These are phyloP conservation scores for Proisotoma minuta DNA, from an alignment of 2,888 invertebrate species.

Conservation along the genomic window DNA sequence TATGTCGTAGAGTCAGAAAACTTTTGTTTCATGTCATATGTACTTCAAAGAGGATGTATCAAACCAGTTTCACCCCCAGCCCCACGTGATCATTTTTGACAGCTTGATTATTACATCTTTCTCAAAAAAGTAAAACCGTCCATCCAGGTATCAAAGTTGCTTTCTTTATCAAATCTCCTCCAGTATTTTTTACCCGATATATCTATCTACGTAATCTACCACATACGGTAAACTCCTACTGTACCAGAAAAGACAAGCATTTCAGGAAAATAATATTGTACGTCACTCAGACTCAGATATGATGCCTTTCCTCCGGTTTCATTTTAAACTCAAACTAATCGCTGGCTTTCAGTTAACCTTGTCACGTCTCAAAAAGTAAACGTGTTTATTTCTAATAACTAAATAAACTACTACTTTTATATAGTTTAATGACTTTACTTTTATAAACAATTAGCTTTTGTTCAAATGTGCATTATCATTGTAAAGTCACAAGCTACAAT, in stretches of 20 bases:
- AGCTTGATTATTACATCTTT: conserved; percentile 41
- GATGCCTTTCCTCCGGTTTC: background rate
- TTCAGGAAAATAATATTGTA: conserved; percentile 22
- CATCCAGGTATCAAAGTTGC: conserved; percentile 4
- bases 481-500: too few species aligned
- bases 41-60: conserved; percentile 27
- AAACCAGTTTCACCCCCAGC: conserved; percentile 42
- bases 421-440: too few species aligned
- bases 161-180: conserved; percentile 6
- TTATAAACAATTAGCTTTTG: too few species aligned
- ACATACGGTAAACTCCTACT: too few species aligned
- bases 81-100: conserved; percentile 40
- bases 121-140: conserved; percentile 3
- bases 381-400: conserved; percentile 3
- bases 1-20: conserved; percentile 38
- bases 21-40: conserved; percentile 39
- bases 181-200: background rate
- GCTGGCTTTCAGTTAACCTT: conserved; percentile 1
- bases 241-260: background rate
- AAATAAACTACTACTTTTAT: too few species aligned
- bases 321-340: background rate
- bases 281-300: conserved; percentile 24
- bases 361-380: background rate
- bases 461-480: too few species aligned
- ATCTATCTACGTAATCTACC: too few species aligned